Percentiles rank a stretch among this genome's conserved stretches.
These are phyloP conservation scores for Zaprionus capensis DNA, from an alignment of 1,140 invertebrate species.

Conservation along the genomic window DNA sequence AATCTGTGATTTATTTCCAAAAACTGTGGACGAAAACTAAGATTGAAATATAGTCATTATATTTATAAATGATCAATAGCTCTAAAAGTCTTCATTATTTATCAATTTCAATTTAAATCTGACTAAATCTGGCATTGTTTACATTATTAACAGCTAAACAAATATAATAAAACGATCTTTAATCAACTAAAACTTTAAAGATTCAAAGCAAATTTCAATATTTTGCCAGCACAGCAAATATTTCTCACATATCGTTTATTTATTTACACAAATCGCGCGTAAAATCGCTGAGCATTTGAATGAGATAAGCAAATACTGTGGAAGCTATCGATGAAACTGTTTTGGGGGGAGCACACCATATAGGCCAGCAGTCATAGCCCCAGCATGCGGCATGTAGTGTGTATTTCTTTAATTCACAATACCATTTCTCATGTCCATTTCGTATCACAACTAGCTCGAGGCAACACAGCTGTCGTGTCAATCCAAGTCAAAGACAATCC, in stretches of 20 bases:
- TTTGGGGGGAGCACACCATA: neutral
- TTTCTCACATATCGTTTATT: constrained; percentile 15
- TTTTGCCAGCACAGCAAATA: neutral
- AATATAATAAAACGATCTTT: constrained; percentile 8
- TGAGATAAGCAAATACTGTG: constrained; percentile 22
- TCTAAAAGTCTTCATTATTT: neutral
- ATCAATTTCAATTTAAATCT: neutral
- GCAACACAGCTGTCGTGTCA: constrained; percentile 47
- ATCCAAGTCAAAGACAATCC: constrained; percentile 19
- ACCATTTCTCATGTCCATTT: constrained; percentile 32
- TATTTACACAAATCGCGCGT: constrained; percentile 6
- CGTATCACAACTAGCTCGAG: constrained; percentile 32
- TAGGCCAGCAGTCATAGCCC: neutral
- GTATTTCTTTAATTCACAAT: neutral
- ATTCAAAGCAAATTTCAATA: neutral
- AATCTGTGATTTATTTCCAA: neutral
- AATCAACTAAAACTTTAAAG: neutral
- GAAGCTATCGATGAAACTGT: constrained; percentile 15
- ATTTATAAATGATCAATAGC: too few relatives aligned
- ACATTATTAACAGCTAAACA: neutral
- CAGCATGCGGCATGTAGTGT: neutral
- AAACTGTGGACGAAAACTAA: too few relatives aligned
- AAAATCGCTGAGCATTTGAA: neutral
- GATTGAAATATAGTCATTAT: too few relatives aligned
- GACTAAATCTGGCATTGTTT: neutral